A percentile compares a stretch with the other conserved stretches of the same genome.
phyloP scores from a whole-genome alignment of 2,888 invertebrate genomes.

The Pristionchus japonicus region DNA sequence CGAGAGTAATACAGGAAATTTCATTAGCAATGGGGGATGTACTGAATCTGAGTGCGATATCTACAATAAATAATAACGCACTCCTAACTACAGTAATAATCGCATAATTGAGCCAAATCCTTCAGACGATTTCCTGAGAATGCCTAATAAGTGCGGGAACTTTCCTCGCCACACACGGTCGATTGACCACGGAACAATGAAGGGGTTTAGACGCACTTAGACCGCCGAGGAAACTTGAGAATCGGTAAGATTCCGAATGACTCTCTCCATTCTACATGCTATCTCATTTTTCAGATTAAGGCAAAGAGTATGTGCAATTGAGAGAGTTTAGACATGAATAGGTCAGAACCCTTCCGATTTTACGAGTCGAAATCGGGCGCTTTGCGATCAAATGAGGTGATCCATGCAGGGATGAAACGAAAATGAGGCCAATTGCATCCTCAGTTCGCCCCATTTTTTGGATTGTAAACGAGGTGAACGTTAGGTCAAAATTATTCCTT shows the following conservation, averaged over 20 bases:
- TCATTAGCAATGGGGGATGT: background rate
- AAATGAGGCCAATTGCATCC: background rate
- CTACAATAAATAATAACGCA: no score
- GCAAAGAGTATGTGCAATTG: background rate
- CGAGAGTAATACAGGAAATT: background rate
- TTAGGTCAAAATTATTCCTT: no score
- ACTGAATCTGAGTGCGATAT: no score
- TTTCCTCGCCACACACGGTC: background rate
- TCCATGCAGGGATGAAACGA: background rate
- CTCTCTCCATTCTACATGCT: background rate
- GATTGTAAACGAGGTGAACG: no score
- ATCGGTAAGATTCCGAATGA: background rate
- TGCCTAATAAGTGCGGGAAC: constrained; percentile 17
- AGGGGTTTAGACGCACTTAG: background rate
- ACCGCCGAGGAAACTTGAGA: background rate
- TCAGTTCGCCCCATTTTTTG: no score
- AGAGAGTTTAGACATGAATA: background rate
- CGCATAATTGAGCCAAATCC: no score
- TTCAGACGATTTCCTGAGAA: no score
- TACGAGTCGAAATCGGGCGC: background rate
- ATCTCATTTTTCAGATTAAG: background rate
- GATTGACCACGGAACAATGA: constrained; percentile 16
- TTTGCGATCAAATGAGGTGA: background rate
- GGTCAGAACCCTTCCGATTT: no score
- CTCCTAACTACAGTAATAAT: no score